Percentiles rank a stretch among this genome's conserved stretches.
Evolutionary conservation across 2,797 vertebrate species (phyloP).

Genomic region (Alectoris magna): DNA sequence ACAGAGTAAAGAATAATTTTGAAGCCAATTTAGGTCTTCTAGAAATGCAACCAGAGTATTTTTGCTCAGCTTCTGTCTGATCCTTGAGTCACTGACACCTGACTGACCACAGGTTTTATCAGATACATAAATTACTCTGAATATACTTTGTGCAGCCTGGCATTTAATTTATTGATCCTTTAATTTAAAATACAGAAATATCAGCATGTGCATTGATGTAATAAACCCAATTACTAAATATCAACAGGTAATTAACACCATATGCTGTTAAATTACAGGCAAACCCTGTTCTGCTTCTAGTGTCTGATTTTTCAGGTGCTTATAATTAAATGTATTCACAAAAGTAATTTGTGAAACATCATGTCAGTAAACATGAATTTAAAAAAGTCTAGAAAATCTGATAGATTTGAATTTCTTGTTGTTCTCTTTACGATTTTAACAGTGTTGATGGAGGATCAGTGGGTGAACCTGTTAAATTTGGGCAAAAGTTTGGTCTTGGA

Average conservation of each 20-base stretch:
- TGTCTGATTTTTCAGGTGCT: not conserved
- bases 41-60: not conserved
- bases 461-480: constrained; percentile 83
- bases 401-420: not conserved
- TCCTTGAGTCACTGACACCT: not conserved
- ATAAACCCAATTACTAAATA: not conserved
- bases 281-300: not conserved
- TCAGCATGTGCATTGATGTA: not conserved
- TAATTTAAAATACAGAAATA: not conserved
- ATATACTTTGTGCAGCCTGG: not conserved
- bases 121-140: rapidly evolving
- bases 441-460: constrained; percentile 82
- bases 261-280: not conserved
- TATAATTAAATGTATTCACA: not conserved
- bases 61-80: not conserved
- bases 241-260: not conserved
- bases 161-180: not conserved
- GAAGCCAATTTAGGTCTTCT: not conserved
- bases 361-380: not conserved
- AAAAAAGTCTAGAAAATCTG: not conserved
- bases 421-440: not conserved
- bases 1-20: not conserved
- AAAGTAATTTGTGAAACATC: not conserved
- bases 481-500: constrained; percentile 88
- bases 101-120: not conserved